Evolutionary conservation across 2,113 vertebrate genomes (phyloP).

Genomic region (Setophaga petechia): DNA sequence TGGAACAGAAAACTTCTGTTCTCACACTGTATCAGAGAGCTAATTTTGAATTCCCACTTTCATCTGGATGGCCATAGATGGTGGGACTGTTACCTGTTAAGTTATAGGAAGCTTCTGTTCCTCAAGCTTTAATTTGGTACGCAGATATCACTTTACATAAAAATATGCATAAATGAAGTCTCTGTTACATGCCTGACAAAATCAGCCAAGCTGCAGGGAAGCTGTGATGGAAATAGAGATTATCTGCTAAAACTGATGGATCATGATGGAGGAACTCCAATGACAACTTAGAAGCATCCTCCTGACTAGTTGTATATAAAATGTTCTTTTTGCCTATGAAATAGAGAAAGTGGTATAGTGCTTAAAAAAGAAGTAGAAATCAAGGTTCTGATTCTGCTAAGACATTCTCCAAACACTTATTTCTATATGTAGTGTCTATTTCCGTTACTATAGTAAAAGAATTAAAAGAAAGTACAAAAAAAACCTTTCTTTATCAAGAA

Average conservation of each 20-base stretch:
- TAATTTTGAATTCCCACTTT: neutral
- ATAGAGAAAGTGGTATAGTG: neutral
- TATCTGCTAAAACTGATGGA: neutral
- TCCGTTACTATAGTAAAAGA: neutral
- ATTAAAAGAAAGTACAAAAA: neutral
- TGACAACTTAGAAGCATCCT: neutral
- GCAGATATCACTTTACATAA: neutral
- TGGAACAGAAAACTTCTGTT: neutral
- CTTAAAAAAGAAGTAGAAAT: neutral
- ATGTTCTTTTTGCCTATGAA: neutral
- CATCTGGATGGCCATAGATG: neutral
- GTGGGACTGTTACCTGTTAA: neutral
- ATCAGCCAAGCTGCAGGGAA: neutral
- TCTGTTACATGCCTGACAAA: neutral
- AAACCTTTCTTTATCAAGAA: neutral
- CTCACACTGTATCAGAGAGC: neutral
- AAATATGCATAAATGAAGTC: neutral
- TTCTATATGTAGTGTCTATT: neutral
- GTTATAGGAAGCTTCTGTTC: neutral
- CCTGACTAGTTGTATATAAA: neutral
- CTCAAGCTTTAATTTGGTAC: neutral
- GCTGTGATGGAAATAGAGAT: neutral
- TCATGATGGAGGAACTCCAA: neutral
- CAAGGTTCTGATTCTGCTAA: neutral
- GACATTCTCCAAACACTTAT: neutral